Conservation (phyloP, 37 sponge, comb jelly and placozoan species). For the Oscarella lobularis region DNA sequence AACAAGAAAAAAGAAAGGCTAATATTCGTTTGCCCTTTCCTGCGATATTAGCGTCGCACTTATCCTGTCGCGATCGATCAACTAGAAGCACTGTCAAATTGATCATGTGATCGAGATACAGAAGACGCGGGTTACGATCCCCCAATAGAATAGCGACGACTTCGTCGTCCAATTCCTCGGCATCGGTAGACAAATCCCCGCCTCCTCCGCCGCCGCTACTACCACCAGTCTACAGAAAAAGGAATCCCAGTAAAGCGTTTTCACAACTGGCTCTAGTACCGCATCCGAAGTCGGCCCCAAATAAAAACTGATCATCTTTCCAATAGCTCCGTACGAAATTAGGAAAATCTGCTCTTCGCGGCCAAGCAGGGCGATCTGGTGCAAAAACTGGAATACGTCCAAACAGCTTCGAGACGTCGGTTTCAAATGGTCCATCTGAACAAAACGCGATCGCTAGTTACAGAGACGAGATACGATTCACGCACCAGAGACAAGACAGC, state of each 20-base stretch:
- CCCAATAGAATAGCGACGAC: background rate
- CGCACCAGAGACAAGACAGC: no score
- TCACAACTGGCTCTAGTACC: no score
- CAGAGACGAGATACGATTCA: no score
- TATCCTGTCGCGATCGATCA: background rate
- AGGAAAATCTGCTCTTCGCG: background rate
- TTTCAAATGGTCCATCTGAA: no score
- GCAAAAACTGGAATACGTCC: background rate
- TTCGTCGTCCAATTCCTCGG: background rate
- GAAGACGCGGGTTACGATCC: background rate
- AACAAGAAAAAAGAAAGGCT: background rate
- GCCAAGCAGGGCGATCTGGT: background rate
- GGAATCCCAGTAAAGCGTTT: no score
- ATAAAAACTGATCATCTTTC: background rate
- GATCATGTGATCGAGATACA: background rate
- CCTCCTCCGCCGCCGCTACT: no score
- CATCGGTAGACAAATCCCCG: background rate
- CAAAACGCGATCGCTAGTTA: no score
- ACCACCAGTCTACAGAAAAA: conserved; percentile 1
- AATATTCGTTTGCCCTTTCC: background rate
- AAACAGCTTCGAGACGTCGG: background rate
- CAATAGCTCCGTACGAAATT: background rate
- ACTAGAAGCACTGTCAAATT: background rate
- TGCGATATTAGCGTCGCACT: background rate
- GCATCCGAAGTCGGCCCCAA: background rate